Percentiles rank a stretch among this genome's conserved stretches.
phyloP scores from a whole-genome alignment of 2,888 invertebrate genomes.

The Euspilapteryx auroguttella region DNA sequence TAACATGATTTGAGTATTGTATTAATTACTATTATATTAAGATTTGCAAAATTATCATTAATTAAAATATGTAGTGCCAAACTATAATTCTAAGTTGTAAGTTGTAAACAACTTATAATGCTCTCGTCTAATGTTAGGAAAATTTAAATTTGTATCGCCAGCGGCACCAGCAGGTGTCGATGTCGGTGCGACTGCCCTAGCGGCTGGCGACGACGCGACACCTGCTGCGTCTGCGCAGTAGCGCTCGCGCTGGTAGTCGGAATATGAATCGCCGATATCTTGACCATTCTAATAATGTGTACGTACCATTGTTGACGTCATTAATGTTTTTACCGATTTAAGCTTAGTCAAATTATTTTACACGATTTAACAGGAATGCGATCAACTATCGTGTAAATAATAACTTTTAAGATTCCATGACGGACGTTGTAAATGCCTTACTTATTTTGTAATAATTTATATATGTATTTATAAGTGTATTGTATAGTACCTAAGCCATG shows the following conservation, averaged over 20 bases:
- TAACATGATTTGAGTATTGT: conserved; percentile 21
- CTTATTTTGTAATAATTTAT: conserved; percentile 63
- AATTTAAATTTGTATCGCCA: no score
- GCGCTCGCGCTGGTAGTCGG: no score
- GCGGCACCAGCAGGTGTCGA: no score
- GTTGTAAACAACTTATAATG: conserved; percentile 46
- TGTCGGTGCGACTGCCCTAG: no score
- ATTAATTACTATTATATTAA: no score
- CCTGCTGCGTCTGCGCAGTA: no score
- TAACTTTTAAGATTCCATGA: conserved; percentile 50
- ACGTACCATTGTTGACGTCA: conserved; percentile 46
- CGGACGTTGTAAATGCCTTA: conserved; percentile 60
- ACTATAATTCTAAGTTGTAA: conserved; percentile 55
- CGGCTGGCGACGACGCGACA: no score
- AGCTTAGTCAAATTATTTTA: conserved; percentile 57
- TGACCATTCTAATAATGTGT: conserved; percentile 45
- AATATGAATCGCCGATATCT: conserved; percentile 62
- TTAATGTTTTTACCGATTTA: conserved; percentile 42
- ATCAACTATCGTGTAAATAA: conserved; percentile 52
- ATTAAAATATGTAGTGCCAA: conserved; percentile 51
- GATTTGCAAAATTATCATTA: no score
- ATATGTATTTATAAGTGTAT: conserved; percentile 60
- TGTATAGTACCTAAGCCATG: conserved; percentile 63
- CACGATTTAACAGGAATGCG: conserved; percentile 39
- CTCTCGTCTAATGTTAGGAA: no score